A percentile compares a stretch with the other conserved stretches of the same genome.
Conservation (phyloP, 2,797 vertebrate species). For the Chaenodraco wilsoni region DNA sequence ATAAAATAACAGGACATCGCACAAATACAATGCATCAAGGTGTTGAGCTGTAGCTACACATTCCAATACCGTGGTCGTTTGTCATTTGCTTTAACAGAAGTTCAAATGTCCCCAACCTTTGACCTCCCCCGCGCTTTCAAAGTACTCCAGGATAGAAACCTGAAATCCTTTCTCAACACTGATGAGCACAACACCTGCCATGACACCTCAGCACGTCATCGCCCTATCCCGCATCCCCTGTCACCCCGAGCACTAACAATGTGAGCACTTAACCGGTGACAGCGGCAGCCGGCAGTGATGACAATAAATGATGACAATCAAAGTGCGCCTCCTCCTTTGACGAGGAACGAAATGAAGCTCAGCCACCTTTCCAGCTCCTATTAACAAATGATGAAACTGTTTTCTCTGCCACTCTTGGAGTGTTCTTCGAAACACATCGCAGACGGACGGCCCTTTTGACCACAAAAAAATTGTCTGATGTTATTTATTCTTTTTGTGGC, state of each 20-base stretch:
- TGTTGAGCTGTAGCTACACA: not conserved
- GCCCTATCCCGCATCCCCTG: constrained; percentile 24
- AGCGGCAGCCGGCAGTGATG: constrained; percentile 50
- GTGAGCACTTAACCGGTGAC: constrained; percentile 50
- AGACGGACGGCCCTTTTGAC: constrained; percentile 65
- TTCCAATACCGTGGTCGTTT: not conserved
- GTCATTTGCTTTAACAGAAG: constrained; percentile 5
- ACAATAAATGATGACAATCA: constrained; percentile 71
- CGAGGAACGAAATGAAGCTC: constrained; percentile 49
- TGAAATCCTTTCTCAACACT: constrained; percentile 33
- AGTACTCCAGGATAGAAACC: constrained; percentile 50
- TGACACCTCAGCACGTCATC: constrained; percentile 49
- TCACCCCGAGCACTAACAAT: constrained; percentile 55
- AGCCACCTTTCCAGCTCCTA: constrained; percentile 50
- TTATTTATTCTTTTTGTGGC: constrained; percentile 74
- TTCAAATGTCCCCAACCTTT: constrained; percentile 37
- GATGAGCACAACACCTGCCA: constrained; percentile 51
- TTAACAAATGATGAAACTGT: constrained; percentile 65
- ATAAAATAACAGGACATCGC: constrained; percentile 7
- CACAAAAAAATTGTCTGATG: constrained; percentile 38
- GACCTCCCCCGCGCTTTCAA: constrained; percentile 28
- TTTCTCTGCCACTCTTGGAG: constrained; percentile 49
- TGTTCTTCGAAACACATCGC: constrained; percentile 62
- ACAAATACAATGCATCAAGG: not conserved
- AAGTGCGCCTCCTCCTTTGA: constrained; percentile 50